Evolutionary conservation across 2,888 invertebrate genomes (phyloP).

Genomic region (Lepidocyrtoides sp.): DNA sequence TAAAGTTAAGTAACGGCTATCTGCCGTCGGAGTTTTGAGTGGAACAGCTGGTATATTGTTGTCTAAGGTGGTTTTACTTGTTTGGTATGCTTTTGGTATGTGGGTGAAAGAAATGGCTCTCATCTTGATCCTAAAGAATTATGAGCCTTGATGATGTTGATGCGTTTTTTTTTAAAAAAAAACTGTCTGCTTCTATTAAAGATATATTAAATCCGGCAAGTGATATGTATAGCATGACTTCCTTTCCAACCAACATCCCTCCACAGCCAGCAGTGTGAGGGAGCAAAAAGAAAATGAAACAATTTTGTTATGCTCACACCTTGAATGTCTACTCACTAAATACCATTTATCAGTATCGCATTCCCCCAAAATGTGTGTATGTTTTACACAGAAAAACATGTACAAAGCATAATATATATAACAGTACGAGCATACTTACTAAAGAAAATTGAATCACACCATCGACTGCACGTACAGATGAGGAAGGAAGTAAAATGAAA

Average conservation of each 20-base stretch:
- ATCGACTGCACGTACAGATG: neutral
- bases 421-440: too few relatives aligned
- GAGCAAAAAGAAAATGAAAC: neutral
- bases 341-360: conserved; percentile 8
- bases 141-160: conserved; percentile 52
- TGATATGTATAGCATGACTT: neutral
- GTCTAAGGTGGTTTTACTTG: conserved; percentile 31
- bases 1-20: neutral
- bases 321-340: neutral
- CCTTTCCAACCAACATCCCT: neutral
- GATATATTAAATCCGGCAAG: neutral
- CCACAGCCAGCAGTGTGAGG: neutral
- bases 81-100: neutral
- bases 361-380: neutral
- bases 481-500: neutral
- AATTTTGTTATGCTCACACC: neutral
- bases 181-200: conserved; percentile 41
- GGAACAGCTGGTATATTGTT: conserved; percentile 57
- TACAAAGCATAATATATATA: too few relatives aligned
- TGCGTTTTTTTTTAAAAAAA: conserved; percentile 41
- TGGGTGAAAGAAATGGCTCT: conserved; percentile 3
- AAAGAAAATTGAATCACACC: neutral
- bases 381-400: too few relatives aligned
- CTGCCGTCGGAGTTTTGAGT: conserved; percentile 16
- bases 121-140: conserved; percentile 52